Conservation (phyloP, 1,140 invertebrate species). For the Meloidogyne hapla region DNA sequence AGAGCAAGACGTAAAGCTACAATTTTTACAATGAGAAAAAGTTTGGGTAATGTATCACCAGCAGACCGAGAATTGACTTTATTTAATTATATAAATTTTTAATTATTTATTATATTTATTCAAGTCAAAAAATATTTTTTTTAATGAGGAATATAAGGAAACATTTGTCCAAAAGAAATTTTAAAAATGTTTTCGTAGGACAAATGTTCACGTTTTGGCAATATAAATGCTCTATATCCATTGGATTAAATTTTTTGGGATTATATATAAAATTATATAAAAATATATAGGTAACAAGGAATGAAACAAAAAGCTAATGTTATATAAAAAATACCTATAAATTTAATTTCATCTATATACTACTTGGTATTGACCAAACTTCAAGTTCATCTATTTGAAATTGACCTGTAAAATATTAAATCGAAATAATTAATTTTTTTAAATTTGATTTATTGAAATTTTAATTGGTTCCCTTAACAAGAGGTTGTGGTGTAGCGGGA, state of each 20-base stretch:
- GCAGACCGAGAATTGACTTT: neutral
- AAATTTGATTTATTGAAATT: no score
- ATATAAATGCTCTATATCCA: no score
- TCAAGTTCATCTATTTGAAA: conserved; percentile 62
- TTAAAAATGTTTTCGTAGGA: no score
- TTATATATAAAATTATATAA: no score
- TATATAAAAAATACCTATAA: no score
- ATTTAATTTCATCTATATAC: neutral
- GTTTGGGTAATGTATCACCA: neutral
- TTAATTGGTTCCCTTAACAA: no score
- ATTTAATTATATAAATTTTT: conserved; percentile 2
- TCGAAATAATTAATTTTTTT: no score
- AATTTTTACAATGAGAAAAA: neutral
- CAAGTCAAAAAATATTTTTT: neutral
- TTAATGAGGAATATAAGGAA: neutral
- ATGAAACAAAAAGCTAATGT: no score
- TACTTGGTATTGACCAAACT: conserved; percentile 46
- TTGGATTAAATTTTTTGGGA: no score
- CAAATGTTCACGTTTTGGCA: no score
- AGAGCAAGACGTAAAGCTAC: neutral
- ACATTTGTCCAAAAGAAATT: neutral
- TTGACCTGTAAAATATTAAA: neutral
- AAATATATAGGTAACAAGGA: no score
- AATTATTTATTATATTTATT: neutral
- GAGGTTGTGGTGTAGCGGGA: no score